phyloP scores from a whole-genome alignment of 1,140 invertebrate genomes.

The Stegodyphus mimosarum region DNA sequence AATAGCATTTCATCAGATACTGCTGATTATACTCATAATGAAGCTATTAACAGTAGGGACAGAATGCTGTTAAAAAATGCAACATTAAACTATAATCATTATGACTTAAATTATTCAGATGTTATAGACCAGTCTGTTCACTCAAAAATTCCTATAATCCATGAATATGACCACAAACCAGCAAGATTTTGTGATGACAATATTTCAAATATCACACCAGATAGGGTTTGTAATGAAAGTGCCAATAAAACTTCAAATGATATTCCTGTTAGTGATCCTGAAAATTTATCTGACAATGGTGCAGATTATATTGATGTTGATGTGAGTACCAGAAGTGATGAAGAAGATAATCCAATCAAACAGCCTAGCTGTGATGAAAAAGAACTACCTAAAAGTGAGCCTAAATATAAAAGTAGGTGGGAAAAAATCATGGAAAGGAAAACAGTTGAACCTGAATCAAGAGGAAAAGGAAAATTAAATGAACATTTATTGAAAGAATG shows the following conservation, averaged over 20 bases:
- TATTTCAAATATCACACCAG: neutral
- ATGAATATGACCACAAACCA: slow-evolving; percentile 34
- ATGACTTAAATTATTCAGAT: too few species aligned
- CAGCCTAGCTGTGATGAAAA: neutral
- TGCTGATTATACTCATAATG: too few species aligned
- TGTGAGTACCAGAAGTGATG: neutral
- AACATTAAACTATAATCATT: too few species aligned
- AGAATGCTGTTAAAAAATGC: too few species aligned
- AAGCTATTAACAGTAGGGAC: too few species aligned
- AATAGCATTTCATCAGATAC: too few species aligned
- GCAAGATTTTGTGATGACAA: neutral
- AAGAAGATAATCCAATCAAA: neutral
- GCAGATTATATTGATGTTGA: neutral
- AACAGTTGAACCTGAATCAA: neutral
- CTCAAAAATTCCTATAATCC: slow-evolving; percentile 11
- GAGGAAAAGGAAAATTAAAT: neutral
- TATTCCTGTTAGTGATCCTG: neutral
- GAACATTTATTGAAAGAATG: slow-evolving; percentile 21
- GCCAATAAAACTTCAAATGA: neutral
- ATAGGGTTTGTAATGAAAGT: neutral
- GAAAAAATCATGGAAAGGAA: slow-evolving; percentile 51
- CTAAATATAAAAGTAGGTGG: slow-evolving; percentile 40
- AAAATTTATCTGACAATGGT: neutral
- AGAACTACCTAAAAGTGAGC: neutral
- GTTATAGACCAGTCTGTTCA: too few species aligned